Evolutionary conservation across 2,888 invertebrate species (phyloP).

Genomic region (Epinotia ramella): DNA sequence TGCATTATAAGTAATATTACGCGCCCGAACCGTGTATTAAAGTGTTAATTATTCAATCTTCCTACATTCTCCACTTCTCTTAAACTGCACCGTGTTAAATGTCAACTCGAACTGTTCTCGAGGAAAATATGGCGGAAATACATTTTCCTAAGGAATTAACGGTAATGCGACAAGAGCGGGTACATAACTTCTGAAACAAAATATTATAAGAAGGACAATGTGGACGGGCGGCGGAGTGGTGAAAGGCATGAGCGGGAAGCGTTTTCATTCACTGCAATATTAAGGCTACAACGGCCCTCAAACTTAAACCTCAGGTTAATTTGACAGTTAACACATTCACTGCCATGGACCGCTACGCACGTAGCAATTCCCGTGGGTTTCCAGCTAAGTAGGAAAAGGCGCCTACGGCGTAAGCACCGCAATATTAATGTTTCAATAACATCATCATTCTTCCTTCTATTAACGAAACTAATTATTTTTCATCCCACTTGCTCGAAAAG

Average conservation of each 20-base stretch:
- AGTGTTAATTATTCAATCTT: background rate
- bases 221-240: conserved; percentile 49
- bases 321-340: no score
- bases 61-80: background rate
- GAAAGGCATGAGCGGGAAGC: background rate
- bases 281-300: background rate
- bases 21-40: background rate
- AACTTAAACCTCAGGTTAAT: no score
- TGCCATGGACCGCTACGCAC: no score
- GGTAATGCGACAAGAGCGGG: conserved; percentile 51
- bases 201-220: conserved; percentile 62
- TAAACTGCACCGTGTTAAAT: conserved; percentile 6
- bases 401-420: no score
- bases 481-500: no score
- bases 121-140: conserved; percentile 58
- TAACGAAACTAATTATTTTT: no score
- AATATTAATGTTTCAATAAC: no score
- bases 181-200: conserved; percentile 63
- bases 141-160: conserved; percentile 34
- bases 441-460: no score
- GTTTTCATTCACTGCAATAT: background rate
- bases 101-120: conserved; percentile 51
- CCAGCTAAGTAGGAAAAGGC: no score
- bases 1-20: background rate
- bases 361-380: no score